These are phyloP conservation scores for Sebastes fasciatus DNA, from an alignment of 2,113 vertebrate genomes.

Conservation along the genomic window DNA sequence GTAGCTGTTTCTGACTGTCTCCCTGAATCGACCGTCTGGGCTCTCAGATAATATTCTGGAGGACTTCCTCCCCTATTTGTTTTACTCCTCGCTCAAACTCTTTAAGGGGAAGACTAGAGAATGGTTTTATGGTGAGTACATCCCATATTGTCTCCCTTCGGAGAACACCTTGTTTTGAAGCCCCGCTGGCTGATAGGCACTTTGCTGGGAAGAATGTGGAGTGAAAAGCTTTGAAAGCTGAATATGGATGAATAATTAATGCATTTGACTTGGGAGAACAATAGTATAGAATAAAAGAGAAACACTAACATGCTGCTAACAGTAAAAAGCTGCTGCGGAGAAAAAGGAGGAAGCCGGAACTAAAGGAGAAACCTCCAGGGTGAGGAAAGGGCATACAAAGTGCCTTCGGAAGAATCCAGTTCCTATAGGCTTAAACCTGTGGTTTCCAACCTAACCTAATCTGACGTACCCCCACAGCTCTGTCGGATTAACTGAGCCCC, in stretches of 20 bases:
- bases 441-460: not conserved
- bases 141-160: slow-evolving; percentile 67
- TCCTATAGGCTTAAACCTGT: slow-evolving; percentile 12
- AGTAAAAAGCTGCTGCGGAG: slow-evolving; percentile 61
- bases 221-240: slow-evolving; percentile 80
- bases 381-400: slow-evolving; percentile 49
- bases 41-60: slow-evolving; percentile 51
- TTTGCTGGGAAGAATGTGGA: slow-evolving; percentile 76
- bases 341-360: slow-evolving; percentile 42
- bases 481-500: slow-evolving; percentile 3
- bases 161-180: slow-evolving; percentile 78
- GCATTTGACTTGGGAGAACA: slow-evolving; percentile 80
- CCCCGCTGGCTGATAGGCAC: slow-evolving; percentile 73
- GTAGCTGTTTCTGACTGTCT: slow-evolving; percentile 31
- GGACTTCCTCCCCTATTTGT: slow-evolving; percentile 56
- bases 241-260: slow-evolving; percentile 82
- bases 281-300: slow-evolving; percentile 77
- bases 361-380: slow-evolving; percentile 60
- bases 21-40: slow-evolving; percentile 36
- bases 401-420: slow-evolving; percentile 54
- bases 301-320: slow-evolving; percentile 71
- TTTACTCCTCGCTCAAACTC: slow-evolving; percentile 44
- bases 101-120: slow-evolving; percentile 58
- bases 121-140: slow-evolving; percentile 63
- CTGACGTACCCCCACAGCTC: not conserved